Conservation (phyloP, 2,797 vertebrate species). For the Scyliorhinus canicula region DNA sequence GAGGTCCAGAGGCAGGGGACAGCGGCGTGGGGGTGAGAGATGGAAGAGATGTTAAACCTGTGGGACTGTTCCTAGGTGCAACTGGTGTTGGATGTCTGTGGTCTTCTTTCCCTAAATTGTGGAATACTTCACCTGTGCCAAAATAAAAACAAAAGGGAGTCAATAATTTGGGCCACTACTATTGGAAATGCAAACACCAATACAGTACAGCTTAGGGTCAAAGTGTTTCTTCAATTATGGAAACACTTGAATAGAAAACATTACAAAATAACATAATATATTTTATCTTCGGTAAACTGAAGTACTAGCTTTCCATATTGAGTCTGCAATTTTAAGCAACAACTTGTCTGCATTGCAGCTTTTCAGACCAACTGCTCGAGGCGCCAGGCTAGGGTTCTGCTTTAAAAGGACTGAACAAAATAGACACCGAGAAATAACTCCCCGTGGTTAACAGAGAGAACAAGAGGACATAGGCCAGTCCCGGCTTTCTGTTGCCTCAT, state of each 20-base stretch:
- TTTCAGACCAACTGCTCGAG: neutral
- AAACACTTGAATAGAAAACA: neutral
- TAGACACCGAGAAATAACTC: neutral
- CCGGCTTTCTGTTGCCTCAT: too few relatives aligned
- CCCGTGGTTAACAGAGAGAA: neutral
- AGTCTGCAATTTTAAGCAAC: neutral
- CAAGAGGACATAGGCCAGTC: neutral
- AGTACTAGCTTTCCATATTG: neutral
- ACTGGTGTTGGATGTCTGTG: constrained; percentile 70
- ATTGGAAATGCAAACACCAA: neutral
- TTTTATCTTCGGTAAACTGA: neutral
- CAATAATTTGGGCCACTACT: neutral
- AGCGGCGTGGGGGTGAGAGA: constrained; percentile 69
- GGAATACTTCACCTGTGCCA: constrained; percentile 82
- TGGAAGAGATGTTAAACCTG: constrained; percentile 74
- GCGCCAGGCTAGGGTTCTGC: neutral
- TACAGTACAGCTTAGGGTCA: neutral
- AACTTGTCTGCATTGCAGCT: neutral
- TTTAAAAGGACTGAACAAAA: neutral
- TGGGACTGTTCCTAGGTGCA: constrained; percentile 75
- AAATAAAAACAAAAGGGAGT: constrained; percentile 20
- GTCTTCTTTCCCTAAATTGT: constrained; percentile 85
- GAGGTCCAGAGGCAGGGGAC: constrained; percentile 67
- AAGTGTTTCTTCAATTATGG: too few relatives aligned
- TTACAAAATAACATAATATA: neutral